phyloP scores from a whole-genome alignment of 37 sponge, comb jelly and placozoan genomes.

The Halisarca cf. caerulea region DNA sequence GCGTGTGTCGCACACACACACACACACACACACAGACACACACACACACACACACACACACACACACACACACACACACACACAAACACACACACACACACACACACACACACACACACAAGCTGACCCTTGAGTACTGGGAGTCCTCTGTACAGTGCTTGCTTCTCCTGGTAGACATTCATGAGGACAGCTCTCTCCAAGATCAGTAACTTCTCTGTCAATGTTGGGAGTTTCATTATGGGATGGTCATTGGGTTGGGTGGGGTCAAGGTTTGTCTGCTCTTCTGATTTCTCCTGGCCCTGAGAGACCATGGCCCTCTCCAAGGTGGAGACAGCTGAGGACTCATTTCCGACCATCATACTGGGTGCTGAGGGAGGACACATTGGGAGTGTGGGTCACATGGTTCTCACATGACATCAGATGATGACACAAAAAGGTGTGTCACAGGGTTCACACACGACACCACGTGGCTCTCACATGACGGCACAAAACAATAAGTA shows the following conservation, averaged over 20 bases:
- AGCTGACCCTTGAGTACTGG: conserved; percentile 56
- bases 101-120: conserved; percentile 4
- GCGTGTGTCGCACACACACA: too few species aligned
- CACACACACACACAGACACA: too few species aligned
- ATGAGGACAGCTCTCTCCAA: conserved; percentile 86
- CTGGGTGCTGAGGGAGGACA: conserved; percentile 26
- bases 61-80: too few species aligned
- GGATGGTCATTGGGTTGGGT: conserved; percentile 77
- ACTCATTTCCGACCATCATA: background rate
- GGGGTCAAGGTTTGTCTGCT: conserved; percentile 46
- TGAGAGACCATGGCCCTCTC: background rate
- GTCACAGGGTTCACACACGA: too few species aligned
- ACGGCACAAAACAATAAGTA: too few species aligned
- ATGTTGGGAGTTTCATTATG: conserved; percentile 47
- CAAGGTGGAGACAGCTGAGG: conserved; percentile 3
- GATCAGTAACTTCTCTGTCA: conserved; percentile 71
- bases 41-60: too few species aligned
- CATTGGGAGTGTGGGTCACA: too few species aligned
- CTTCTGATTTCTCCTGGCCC: background rate
- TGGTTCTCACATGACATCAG: too few species aligned
- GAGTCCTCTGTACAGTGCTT: conserved; percentile 87
- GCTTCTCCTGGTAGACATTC: conserved; percentile 87
- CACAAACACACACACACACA: background rate
- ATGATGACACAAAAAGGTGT: too few species aligned
- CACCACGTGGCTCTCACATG: too few species aligned